These are phyloP conservation scores for Dicycla oo DNA, from an alignment of 2,888 invertebrate species.

Conservation along the genomic window DNA sequence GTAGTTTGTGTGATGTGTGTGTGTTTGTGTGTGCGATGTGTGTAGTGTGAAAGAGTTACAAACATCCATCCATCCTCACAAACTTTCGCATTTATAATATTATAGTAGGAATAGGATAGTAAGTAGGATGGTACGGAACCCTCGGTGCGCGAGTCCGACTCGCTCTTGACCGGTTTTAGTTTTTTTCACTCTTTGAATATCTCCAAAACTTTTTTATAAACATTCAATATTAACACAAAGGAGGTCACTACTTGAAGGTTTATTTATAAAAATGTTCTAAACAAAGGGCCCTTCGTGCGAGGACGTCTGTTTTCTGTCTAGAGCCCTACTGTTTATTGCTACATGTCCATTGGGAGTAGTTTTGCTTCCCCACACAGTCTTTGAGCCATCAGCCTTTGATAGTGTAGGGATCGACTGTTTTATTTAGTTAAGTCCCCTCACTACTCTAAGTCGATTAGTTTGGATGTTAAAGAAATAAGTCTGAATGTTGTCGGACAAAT, in stretches of 20 bases:
- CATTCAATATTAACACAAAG: conserved; percentile 71
- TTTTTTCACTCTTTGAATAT: conserved; percentile 22
- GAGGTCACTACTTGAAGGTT: conserved; percentile 76
- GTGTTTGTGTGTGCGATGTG: too few species aligned
- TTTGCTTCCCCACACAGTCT: conserved; percentile 71
- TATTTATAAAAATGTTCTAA: conserved; percentile 81
- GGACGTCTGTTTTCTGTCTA: conserved; percentile 86
- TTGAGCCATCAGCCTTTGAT: conserved; percentile 73
- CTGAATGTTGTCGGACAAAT: conserved; percentile 49
- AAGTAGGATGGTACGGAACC: too few species aligned
- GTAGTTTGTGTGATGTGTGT: too few species aligned
- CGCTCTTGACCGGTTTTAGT: too few species aligned
- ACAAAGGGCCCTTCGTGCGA: conserved; percentile 81
- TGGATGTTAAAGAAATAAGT: conserved; percentile 42
- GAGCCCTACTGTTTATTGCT: conserved; percentile 83
- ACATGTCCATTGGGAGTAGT: conserved; percentile 78
- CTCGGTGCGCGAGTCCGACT: too few species aligned
- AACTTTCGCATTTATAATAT: too few species aligned
- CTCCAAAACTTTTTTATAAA: conserved; percentile 45
- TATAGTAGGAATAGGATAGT: too few species aligned
- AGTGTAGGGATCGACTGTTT: conserved; percentile 70
- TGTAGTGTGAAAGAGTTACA: too few species aligned
- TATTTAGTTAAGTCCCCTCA: conserved; percentile 61
- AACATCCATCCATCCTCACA: too few species aligned
- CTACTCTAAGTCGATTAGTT: conserved; percentile 55